phyloP scores from a whole-genome alignment of 2,113 vertebrate species.

The western clawed frog (Xenopus tropicalis) region UCB_Xtro_10.0 CM004450.2:128383001-128383500 shows the following conservation, averaged over 20 bases:
- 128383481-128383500: background rate
- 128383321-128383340: background rate
- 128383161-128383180: slow-evolving; percentile 5
- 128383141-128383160: background rate
- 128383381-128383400: background rate
- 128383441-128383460: background rate
- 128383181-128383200: slow-evolving; percentile 9
- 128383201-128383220: slow-evolving; percentile 21
- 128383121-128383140: too few relatives aligned
- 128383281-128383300: background rate
- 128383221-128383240: slow-evolving; percentile 20
- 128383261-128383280: background rate
- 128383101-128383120: too few relatives aligned
- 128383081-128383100: too few relatives aligned
- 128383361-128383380: slow-evolving; percentile 2
- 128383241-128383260: slow-evolving; percentile 12
- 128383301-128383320: background rate
- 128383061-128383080: too few relatives aligned
- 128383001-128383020: too few relatives aligned
- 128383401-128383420: background rate
- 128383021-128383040: too few relatives aligned
- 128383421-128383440: too few relatives aligned
- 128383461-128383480: background rate
- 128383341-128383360: slow-evolving; percentile 16
- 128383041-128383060: too few relatives aligned